Evolutionary conservation across 2,888 invertebrate genomes (phyloP).

Genomic region (Thecophora atra): DNA sequence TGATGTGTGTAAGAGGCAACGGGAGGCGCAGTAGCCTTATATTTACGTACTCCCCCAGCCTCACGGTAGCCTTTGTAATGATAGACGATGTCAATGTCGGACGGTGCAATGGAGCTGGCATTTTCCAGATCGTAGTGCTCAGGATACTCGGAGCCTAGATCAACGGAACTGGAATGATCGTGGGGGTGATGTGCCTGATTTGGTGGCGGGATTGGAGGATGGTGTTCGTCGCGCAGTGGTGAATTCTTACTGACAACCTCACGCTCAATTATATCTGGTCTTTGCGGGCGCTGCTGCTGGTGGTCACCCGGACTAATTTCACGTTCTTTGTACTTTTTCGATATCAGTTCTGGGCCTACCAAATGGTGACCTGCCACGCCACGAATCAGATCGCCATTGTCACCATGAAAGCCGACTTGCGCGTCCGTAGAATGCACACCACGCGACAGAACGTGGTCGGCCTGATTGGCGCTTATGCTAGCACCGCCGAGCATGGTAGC

Average conservation of each 20-base stretch:
- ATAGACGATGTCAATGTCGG: slow-evolving; percentile 95
- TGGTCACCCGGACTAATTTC: slow-evolving; percentile 79
- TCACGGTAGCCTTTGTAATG: slow-evolving; percentile 96
- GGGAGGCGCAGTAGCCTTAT: slow-evolving; percentile 86
- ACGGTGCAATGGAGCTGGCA: slow-evolving; percentile 96
- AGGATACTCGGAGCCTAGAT: slow-evolving; percentile 81
- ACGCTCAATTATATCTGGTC: slow-evolving; percentile 93
- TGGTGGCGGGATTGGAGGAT: slow-evolving; percentile 79
- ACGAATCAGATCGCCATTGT: slow-evolving; percentile 78
- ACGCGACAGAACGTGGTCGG: slow-evolving; percentile 76
- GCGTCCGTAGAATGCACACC: slow-evolving; percentile 76
- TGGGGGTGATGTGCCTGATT: slow-evolving; percentile 79
- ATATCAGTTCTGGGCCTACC: slow-evolving; percentile 85
- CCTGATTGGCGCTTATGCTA: slow-evolving; percentile 73
- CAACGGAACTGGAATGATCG: slow-evolving; percentile 77
- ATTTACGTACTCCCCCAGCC: slow-evolving; percentile 83
- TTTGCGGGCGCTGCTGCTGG: slow-evolving; percentile 79
- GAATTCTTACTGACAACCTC: slow-evolving; percentile 88
- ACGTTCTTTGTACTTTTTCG: slow-evolving; percentile 89
- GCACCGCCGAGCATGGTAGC: slow-evolving; percentile 76
- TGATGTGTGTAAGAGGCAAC: slow-evolving; percentile 80
- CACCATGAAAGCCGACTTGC: slow-evolving; percentile 74
- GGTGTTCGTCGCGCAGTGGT: slow-evolving; percentile 80
- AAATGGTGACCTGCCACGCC: slow-evolving; percentile 81
- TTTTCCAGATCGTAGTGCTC: slow-evolving; percentile 97